Conservation (phyloP, 2,113 vertebrate genomes). For the Crotalus horridus region DNA sequence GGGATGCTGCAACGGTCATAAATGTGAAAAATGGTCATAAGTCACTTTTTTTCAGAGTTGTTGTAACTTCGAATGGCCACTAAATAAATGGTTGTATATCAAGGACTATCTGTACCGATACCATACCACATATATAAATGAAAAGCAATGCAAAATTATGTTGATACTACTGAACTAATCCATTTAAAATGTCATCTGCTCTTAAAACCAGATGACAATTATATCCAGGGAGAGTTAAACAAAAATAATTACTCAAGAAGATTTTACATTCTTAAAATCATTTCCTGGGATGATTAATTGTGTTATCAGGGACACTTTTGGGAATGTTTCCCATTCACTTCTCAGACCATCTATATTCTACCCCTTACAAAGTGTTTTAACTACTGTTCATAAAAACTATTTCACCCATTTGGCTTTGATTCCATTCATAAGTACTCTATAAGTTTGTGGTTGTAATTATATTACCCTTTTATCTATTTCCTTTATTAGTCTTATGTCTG, state of each 20-base stretch:
- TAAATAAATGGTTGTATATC: not conserved
- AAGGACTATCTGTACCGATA: not conserved
- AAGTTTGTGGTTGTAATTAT: not conserved
- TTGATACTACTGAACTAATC: not conserved
- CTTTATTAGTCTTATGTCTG: not conserved
- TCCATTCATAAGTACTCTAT: not conserved
- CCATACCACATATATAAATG: not conserved
- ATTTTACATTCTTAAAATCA: not conserved
- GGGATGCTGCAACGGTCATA: not conserved
- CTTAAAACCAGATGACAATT: conserved; percentile 2
- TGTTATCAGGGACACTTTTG: not conserved
- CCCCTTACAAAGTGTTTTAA: not conserved
- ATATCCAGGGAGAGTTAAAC: not conserved
- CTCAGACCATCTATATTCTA: not conserved
- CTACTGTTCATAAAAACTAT: not conserved
- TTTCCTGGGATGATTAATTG: not conserved
- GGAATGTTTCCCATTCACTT: not conserved
- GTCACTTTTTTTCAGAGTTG: not conserved
- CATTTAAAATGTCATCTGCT: not conserved
- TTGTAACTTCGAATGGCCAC: not conserved
- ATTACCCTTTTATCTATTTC: not conserved
- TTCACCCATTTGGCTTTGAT: not conserved
- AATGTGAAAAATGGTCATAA: not conserved
- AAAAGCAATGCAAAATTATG: not conserved
- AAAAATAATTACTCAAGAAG: conserved; percentile 2